Conservation (phyloP, 2,113 vertebrate genomes). For the Pseudopipra pipra region DNA sequence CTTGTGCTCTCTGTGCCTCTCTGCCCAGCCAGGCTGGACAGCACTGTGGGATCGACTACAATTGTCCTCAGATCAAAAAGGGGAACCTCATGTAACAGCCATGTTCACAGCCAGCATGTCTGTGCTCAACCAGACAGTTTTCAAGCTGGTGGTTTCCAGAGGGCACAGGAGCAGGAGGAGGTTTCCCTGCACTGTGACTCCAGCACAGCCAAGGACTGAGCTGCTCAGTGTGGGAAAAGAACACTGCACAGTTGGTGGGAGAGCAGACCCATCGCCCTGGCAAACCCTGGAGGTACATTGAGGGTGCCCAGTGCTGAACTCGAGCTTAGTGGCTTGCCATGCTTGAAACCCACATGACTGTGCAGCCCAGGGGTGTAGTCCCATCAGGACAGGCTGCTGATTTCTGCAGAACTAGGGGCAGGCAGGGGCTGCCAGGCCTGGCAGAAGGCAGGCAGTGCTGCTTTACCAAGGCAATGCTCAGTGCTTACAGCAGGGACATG, state of each 20-base stretch:
- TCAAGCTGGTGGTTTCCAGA: not conserved
- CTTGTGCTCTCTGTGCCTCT: not conserved
- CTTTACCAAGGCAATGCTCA: not conserved
- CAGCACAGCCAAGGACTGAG: not conserved
- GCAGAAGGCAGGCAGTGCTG: accelerated
- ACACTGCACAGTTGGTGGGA: not conserved
- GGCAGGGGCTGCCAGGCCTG: accelerated
- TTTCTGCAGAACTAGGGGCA: accelerated
- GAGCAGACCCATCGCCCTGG: accelerated
- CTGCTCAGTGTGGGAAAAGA: accelerated
- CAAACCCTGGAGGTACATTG: accelerated
- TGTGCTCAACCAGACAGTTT: accelerated
- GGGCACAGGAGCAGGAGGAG: accelerated
- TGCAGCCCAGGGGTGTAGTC: accelerated
- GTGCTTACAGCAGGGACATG: no score
- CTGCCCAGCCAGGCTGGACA: not conserved
- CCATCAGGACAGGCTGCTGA: accelerated
- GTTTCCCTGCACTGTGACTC: not conserved
- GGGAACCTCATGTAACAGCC: accelerated
- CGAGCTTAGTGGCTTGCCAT: accelerated
- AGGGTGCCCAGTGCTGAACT: accelerated
- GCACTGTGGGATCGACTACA: accelerated
- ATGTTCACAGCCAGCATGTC: accelerated
- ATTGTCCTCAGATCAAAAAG: not conserved
- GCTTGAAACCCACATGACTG: not conserved